These are phyloP conservation scores for Silurus meridionalis DNA, from an alignment of 2,113 vertebrate genomes.

Conservation along the genomic window DNA sequence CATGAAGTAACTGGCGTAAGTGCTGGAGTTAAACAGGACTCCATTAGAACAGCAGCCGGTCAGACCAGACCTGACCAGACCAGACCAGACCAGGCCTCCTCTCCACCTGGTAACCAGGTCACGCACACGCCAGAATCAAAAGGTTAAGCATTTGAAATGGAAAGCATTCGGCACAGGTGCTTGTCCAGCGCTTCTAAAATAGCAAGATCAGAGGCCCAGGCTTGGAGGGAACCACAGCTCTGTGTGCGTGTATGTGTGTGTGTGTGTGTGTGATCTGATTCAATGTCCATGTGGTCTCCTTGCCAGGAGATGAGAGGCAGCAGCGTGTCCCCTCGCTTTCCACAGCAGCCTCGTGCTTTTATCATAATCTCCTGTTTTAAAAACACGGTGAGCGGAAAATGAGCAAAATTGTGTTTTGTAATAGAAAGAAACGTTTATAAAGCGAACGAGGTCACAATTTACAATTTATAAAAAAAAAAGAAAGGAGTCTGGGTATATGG, in stretches of 20 bases:
- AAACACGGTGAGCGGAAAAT: not conserved
- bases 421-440: not conserved
- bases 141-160: slow-evolving; percentile 11
- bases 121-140: not conserved
- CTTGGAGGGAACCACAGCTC: not conserved
- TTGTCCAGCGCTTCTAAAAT: slow-evolving; percentile 23
- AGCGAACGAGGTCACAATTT: slow-evolving; percentile 31
- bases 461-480: slow-evolving; percentile 49
- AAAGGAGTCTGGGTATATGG: slow-evolving; percentile 52
- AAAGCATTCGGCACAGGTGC: slow-evolving; percentile 28
- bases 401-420: not conserved
- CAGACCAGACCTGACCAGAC: no score
- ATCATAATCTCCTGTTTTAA: not conserved
- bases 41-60: slow-evolving; percentile 11
- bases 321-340: not conserved
- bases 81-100: not conserved
- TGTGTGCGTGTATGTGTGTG: not conserved
- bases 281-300: not conserved
- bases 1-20: slow-evolving; percentile 29
- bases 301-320: slow-evolving; percentile 27
- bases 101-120: slow-evolving; percentile 30
- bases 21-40: slow-evolving; percentile 30
- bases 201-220: slow-evolving; percentile 20
- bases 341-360: not conserved
- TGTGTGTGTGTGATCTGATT: not conserved